Evolutionary conservation across 2,888 invertebrate species (phyloP).

Genomic region (Pseudanteris insignis): DNA sequence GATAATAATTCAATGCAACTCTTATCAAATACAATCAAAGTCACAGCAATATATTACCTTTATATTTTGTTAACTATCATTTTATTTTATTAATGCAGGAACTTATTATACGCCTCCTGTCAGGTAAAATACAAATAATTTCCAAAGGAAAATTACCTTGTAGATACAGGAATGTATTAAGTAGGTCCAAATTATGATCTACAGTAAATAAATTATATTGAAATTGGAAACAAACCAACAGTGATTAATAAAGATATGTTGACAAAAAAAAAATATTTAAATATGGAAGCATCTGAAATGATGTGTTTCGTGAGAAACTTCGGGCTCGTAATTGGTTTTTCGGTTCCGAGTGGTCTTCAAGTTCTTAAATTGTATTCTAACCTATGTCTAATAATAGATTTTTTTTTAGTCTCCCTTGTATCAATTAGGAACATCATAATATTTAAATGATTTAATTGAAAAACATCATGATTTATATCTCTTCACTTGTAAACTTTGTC

Average conservation of each 20-base stretch:
- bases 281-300: slow-evolving; percentile 20
- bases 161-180: no score
- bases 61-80: no score
- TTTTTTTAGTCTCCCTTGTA: slow-evolving; percentile 8
- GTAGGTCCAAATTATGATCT: no score
- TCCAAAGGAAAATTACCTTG: no score
- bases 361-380: slow-evolving; percentile 10
- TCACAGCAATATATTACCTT: no score
- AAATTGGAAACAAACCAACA: slow-evolving; percentile 5
- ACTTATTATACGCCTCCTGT: no score
- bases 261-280: not conserved
- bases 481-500: slow-evolving; percentile 5
- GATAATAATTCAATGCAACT: no score
- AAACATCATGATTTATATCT: slow-evolving; percentile 23
- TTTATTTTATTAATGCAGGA: no score
- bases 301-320: slow-evolving; percentile 29
- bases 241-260: slow-evolving; percentile 8
- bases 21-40: no score
- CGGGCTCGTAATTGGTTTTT: slow-evolving; percentile 17
- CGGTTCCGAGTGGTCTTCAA: slow-evolving; percentile 7
- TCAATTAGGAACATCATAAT: slow-evolving; percentile 2
- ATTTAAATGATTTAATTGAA: slow-evolving; percentile 21
- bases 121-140: no score
- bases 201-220: no score
- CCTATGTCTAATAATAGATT: slow-evolving; percentile 14